These are phyloP conservation scores for Leucoma salicis DNA, from an alignment of 2,888 invertebrate species.

Conservation along the genomic window DNA sequence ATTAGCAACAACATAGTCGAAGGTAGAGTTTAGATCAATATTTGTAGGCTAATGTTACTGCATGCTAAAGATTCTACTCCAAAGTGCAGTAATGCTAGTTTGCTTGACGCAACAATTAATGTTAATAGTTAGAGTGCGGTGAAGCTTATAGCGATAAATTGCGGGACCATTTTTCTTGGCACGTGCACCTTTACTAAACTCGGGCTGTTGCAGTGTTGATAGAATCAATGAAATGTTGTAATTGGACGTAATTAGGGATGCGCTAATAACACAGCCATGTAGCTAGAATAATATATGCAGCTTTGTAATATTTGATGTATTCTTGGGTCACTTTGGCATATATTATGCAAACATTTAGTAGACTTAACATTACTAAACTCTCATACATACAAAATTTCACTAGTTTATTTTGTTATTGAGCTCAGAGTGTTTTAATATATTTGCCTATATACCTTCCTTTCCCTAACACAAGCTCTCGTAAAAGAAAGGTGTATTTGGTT, in stretches of 20 bases:
- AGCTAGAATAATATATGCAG: constrained; percentile 28
- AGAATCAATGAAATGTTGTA: constrained; percentile 48
- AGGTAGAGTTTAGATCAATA: too few species aligned
- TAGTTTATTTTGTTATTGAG: not conserved
- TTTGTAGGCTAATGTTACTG: too few species aligned
- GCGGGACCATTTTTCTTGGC: constrained; percentile 51
- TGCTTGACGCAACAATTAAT: constrained; percentile 43
- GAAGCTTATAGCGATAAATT: constrained; percentile 52
- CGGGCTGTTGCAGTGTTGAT: constrained; percentile 30
- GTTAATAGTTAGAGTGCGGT: constrained; percentile 49
- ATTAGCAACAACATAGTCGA: too few species aligned
- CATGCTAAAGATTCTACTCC: too few species aligned
- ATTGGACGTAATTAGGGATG: constrained; percentile 23
- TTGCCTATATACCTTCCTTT: too few species aligned
- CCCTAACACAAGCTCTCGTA: too few species aligned
- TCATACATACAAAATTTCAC: not conserved
- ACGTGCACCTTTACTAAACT: constrained; percentile 37
- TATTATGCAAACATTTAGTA: not conserved
- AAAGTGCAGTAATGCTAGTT: too few species aligned
- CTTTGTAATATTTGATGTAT: constrained; percentile 20
- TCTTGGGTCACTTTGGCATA: not conserved
- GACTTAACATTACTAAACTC: not conserved
- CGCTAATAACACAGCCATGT: constrained; percentile 36
- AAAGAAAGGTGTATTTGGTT: too few species aligned
- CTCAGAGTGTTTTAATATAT: too few species aligned